A percentile compares a stretch with the other conserved stretches of the same genome.
These are phyloP conservation scores for Misgurnus mizolepis DNA, from an alignment of 2,113 vertebrate species.

Conservation along the genomic window DNA sequence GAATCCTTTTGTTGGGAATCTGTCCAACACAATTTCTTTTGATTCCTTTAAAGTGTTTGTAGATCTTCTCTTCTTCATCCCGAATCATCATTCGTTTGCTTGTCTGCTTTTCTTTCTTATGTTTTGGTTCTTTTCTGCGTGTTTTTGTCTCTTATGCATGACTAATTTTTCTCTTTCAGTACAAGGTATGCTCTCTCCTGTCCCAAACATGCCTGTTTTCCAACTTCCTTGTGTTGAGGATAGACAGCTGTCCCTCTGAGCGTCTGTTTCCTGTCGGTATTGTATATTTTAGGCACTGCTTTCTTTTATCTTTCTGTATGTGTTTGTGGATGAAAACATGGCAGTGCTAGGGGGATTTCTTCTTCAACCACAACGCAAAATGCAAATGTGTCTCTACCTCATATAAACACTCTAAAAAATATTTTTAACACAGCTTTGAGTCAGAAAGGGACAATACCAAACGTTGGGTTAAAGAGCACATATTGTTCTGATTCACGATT, in stretches of 20 bases:
- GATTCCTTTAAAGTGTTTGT: background rate
- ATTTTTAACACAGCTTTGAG: too few relatives aligned
- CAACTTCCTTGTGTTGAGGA: background rate
- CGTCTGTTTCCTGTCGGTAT: background rate
- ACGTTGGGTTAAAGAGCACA: too few relatives aligned
- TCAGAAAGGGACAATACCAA: too few relatives aligned
- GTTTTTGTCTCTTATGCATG: slow-evolving; percentile 6
- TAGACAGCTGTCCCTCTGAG: background rate
- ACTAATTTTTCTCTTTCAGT: background rate
- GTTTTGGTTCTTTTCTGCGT: background rate
- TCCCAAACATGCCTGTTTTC: slow-evolving; percentile 3
- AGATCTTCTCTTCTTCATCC: background rate
- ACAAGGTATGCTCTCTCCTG: background rate
- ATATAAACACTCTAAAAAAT: too few relatives aligned
- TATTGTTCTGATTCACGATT: too few relatives aligned
- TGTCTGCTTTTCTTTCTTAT: background rate
- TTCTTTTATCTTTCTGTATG: slow-evolving; percentile 10
- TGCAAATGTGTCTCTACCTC: too few relatives aligned
- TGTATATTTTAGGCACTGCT: background rate
- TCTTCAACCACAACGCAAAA: too few relatives aligned
- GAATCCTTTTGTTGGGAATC: background rate
- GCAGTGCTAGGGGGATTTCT: background rate
- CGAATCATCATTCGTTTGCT: background rate
- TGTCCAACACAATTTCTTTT: background rate
- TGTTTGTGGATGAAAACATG: slow-evolving; percentile 5